Conservation (phyloP, 2,888 invertebrate genomes). For the Caenorhabditis imperialis region DNA sequence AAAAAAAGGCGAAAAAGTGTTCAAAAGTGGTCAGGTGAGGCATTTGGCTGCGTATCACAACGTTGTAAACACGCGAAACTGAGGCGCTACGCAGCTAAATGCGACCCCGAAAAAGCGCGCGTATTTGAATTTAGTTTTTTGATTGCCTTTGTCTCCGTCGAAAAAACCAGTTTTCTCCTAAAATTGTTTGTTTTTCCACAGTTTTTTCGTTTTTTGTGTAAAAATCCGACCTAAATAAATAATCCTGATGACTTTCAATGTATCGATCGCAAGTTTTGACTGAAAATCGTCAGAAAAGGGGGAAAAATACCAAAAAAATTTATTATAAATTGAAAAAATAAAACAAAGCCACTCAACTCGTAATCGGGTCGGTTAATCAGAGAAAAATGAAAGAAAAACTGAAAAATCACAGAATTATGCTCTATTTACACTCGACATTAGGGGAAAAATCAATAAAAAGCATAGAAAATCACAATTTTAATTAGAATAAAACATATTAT, state of each 20-base stretch:
- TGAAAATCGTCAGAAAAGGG: neutral
- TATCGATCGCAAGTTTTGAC: neutral
- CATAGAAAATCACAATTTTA: constrained; percentile 13
- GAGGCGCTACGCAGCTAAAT: constrained; percentile 53
- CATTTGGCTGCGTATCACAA: constrained; percentile 46
- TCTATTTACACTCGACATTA: constrained; percentile 33
- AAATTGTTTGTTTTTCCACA: too few relatives aligned
- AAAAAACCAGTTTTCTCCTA: too few relatives aligned
- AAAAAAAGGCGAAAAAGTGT: constrained; percentile 32
- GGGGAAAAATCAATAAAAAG: too few relatives aligned
- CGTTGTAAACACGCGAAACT: constrained; percentile 19
- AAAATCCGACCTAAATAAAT: too few relatives aligned
- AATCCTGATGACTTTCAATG: too few relatives aligned
- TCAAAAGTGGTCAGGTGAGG: constrained; percentile 42
- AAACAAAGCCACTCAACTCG: constrained; percentile 26
- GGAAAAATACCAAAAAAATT: constrained; percentile 8
- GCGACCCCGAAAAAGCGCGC: constrained; percentile 31
- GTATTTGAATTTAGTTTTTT: constrained; percentile 27
- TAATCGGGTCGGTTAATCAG: constrained; percentile 16
- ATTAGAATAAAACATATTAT: neutral
- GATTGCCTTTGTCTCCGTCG: neutral
- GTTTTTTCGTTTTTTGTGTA: too few relatives aligned
- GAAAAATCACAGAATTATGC: constrained; percentile 47
- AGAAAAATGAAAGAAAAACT: constrained; percentile 3
- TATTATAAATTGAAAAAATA: constrained; percentile 12